phyloP scores from a whole-genome alignment of 35 echinoderm and acorn worm species.

The Acanthaster planci region DNA sequence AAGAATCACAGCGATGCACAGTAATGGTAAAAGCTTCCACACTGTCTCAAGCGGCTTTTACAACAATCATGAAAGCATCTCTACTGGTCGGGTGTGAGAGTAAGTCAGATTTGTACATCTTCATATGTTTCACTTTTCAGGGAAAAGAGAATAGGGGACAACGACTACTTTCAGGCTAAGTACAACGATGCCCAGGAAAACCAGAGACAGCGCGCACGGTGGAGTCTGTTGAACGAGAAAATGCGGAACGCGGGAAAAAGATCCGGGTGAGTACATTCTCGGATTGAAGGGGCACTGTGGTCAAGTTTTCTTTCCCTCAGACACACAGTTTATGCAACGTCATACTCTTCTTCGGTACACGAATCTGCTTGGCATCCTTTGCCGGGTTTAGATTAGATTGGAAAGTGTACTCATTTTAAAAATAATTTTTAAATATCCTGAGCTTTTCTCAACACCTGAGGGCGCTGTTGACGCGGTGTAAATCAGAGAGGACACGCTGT shows the following conservation, averaged over 20 bases:
- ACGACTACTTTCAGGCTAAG: not conserved
- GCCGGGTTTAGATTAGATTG: not conserved
- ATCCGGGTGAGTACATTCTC: not conserved
- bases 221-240: not conserved
- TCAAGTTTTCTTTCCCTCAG: not conserved
- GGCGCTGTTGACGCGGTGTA: no score
- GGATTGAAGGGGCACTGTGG: no score
- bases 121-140: not conserved
- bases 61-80: no score
- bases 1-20: no score
- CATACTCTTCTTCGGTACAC: not conserved
- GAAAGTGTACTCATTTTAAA: no score
- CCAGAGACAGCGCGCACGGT: not conserved
- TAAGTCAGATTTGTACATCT: no score
- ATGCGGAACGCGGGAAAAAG: not conserved
- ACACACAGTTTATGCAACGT: not conserved
- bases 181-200: not conserved
- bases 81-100: no score
- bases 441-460: no score
- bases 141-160: conserved; percentile 22
- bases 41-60: no score
- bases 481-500: no score
- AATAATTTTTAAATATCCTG: no score
- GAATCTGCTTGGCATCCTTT: not conserved
- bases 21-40: no score